Evolutionary conservation across 2,797 vertebrate species (phyloP), one percentile per base, ranked within the genome.

Genomic region (Poecilia picta): DNA sequence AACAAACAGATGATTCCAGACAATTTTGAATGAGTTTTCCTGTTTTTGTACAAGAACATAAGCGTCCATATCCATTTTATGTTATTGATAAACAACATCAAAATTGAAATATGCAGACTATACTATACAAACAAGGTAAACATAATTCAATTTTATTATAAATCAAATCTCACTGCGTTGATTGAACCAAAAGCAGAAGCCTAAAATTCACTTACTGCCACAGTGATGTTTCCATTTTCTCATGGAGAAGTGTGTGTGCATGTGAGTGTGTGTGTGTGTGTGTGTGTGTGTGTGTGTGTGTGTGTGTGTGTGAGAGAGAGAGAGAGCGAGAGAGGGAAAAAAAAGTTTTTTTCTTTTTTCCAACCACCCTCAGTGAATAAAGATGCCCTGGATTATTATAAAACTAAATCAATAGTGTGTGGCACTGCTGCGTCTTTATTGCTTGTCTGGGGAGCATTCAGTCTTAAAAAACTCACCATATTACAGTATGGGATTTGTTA

Each of bases 151-250:
- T 93, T 96, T 96, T 95, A 87, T 96, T 95, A 96, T 95, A 85
- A 90, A 92, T 96, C 93, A 84, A 87, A 95, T 96, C 97, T 97
- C 96, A 91, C 87, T 95, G 96, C 97, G 96, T 95, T 97, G 96
- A 96, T 97, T 97, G 97, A 95, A 95, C 86, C 88, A 91, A 97
- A 95, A 94, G 86, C 89, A 91, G 92, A 95, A 83, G 78, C 85
- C 83, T 75, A 83, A 96, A 97, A 93, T 95, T 95, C 95, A 82
- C 94, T 96, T 96, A 97, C 96, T 97, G 96, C 96, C 88, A 93
- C 94, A 91, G 91, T 95, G 89, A 95, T 93, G n/a, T 94, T 95
- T 96, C 96, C 72, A 83, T 79, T 95, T 93, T 93, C 95, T 96
- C 78, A 25, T 57, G 88, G 88, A 86, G 84, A 88, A 83, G 79